phyloP scores from a whole-genome alignment of 92 coral and sea anemone genomes.

The Zoanthus sociatus region DNA sequence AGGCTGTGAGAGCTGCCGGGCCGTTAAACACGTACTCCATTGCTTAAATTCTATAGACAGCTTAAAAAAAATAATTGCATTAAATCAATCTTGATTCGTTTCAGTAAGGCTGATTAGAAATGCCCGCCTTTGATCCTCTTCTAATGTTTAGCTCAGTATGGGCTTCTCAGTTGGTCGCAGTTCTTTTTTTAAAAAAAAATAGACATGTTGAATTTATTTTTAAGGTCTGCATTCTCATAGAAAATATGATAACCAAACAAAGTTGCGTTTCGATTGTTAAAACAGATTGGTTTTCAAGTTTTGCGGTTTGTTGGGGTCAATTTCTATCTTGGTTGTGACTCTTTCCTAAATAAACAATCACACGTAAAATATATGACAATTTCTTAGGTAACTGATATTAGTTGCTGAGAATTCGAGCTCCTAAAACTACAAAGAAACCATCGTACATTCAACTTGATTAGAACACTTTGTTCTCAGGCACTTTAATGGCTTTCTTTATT shows the following conservation, averaged over 20 bases:
- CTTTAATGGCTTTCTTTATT: conserved; percentile 85
- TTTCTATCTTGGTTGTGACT: conserved; percentile 1
- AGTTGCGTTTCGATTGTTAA: conserved; percentile 4
- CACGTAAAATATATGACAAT: conserved; percentile 18
- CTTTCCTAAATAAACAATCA: conserved; percentile 28
- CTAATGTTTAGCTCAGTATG: conserved; percentile 50
- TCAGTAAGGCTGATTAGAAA: conserved; percentile 50
- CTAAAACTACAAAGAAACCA: conserved; percentile 7
- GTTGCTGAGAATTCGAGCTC: conserved; percentile 28
- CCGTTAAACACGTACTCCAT: conserved; percentile 84
- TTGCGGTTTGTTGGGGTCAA: conserved; percentile 23
- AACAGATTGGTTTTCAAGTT: conserved; percentile 30
- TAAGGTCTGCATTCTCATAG: neutral
- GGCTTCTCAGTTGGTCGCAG: conserved; percentile 29
- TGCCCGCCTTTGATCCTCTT: conserved; percentile 76
- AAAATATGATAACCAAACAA: conserved; percentile 28
- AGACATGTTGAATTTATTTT: conserved; percentile 14
- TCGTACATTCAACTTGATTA: conserved; percentile 27
- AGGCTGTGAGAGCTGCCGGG: conserved; percentile 76
- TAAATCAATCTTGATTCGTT: conserved; percentile 54
- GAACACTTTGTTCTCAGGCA: conserved; percentile 66
- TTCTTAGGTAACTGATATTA: conserved; percentile 31
- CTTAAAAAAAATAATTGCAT: conserved; percentile 61
- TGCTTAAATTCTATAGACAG: conserved; percentile 70
- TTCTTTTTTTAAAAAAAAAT: neutral